Evolutionary conservation across 2,797 vertebrate genomes (phyloP), one percentile per base, ranked within the genome.

Genomic region (Manis javanica): DNA sequence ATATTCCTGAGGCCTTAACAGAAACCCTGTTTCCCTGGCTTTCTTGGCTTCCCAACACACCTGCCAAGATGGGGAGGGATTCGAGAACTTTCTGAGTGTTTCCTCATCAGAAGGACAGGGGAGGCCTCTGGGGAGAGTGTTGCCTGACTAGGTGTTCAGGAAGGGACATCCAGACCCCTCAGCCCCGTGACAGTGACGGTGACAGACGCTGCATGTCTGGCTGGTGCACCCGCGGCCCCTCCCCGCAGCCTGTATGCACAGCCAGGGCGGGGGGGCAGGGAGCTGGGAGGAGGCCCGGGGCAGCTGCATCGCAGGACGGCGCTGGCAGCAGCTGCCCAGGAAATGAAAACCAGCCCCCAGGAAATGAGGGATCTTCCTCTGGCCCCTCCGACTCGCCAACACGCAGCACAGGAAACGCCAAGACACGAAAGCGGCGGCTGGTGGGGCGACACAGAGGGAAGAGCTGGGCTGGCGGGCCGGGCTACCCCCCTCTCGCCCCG

Each of bases 341-440:
- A 94, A 94, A 82, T 86, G 86, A 94, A 55, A 92, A 84, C 57
- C 91, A 94, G 93, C 34, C 49, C 49, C 49, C 83, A 46, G 8
- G 14, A 87, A 55, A 64, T 23, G 19, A 39, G 10, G 4, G 18
- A 8, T 64, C 86, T 85, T 49, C 37, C n/a, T 39, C 29, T n/a
- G 34, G 66, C 42, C 59, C 59, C 2, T 0, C 26, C 68, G 57
- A n/a, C 90, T 74, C 14, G 8, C 29, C 31, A 64, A 53, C 9
- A 9, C 2, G 0, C 69, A 68, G 29, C 94, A 59, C 55, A 55
- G 72, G 89, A 49, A 91, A 21, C 0, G 55, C 26, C 75, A 23
- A 72, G 72, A 23, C 18, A 2, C 12, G 23, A 68, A 82, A 89
- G 37, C 1, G 0, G 39, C 42, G 2, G 34, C 84, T 77, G 49